Evolutionary conservation across 2,888 invertebrate species (phyloP).

Genomic region (Mimas tiliae): DNA sequence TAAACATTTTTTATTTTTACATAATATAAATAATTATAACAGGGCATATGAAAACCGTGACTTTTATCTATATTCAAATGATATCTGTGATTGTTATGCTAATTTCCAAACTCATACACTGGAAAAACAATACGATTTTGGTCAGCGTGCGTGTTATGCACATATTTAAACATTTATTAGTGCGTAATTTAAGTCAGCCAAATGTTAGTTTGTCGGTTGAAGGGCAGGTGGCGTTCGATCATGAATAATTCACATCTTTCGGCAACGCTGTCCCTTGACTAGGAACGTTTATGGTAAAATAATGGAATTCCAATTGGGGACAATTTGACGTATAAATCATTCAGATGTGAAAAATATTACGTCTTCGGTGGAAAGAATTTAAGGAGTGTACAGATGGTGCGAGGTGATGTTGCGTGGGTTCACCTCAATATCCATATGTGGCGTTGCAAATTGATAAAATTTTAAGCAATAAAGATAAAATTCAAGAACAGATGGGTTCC

Average conservation of each 20-base stretch:
- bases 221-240: constrained; percentile 62
- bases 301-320: constrained; percentile 48
- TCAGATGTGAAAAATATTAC: constrained; percentile 14
- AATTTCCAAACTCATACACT: constrained; percentile 12
- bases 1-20: neutral
- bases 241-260: constrained; percentile 59
- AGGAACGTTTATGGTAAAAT: constrained; percentile 25
- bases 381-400: constrained; percentile 8
- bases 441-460: neutral
- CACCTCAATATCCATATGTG: constrained; percentile 2
- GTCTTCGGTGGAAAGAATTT: neutral
- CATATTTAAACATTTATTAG: constrained; percentile 47
- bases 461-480: neutral
- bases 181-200: constrained; percentile 48
- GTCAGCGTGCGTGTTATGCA: constrained; percentile 27
- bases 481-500: neutral
- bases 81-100: constrained; percentile 14
- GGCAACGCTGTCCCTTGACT: constrained; percentile 16
- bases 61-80: neutral
- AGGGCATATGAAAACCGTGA: neutral
- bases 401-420: neutral
- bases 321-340: constrained; percentile 36
- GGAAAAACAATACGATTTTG: constrained; percentile 26
- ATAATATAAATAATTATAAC: neutral
- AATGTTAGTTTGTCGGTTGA: constrained; percentile 65